A percentile compares a stretch with the other conserved stretches of the same genome.
phyloP scores from a whole-genome alignment of 1,140 invertebrate species.

The Pararge aegeria region DNA sequence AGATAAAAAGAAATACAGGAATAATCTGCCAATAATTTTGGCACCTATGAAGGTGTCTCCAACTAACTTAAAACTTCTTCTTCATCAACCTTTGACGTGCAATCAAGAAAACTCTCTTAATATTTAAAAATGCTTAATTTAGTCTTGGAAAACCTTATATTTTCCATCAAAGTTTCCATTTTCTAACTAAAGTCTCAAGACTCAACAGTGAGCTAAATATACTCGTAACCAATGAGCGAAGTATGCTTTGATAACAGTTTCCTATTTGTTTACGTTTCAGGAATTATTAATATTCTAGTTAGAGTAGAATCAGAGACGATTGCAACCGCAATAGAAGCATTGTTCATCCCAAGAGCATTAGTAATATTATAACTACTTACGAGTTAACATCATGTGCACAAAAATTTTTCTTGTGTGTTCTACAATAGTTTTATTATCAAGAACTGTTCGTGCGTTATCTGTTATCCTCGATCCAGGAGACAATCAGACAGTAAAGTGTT shows the following conservation, averaged over 20 bases:
- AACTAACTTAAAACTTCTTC: no score
- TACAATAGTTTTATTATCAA: neutral
- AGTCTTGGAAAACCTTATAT: no score
- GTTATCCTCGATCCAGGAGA: slow-evolving; percentile 4
- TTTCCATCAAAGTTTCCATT: no score
- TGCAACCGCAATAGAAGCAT: neutral
- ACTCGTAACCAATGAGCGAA: neutral
- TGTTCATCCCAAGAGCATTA: neutral
- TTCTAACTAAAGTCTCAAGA: no score
- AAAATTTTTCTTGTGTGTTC: neutral
- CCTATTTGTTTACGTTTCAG: neutral
- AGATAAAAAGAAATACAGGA: no score
- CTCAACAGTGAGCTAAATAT: neutral
- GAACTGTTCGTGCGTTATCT: neutral
- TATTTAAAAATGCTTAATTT: no score
- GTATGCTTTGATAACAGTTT: neutral
- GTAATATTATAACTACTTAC: neutral
- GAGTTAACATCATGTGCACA: neutral
- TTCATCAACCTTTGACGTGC: no score
- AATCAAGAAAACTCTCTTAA: no score
- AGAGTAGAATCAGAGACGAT: neutral
- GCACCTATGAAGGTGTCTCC: no score
- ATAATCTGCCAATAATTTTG: no score
- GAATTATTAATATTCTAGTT: neutral
- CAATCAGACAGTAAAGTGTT: slow-evolving; percentile 1